Evolutionary conservation across 2,113 vertebrate genomes (phyloP).

Genomic region (Donacobius atricapilla): DNA sequence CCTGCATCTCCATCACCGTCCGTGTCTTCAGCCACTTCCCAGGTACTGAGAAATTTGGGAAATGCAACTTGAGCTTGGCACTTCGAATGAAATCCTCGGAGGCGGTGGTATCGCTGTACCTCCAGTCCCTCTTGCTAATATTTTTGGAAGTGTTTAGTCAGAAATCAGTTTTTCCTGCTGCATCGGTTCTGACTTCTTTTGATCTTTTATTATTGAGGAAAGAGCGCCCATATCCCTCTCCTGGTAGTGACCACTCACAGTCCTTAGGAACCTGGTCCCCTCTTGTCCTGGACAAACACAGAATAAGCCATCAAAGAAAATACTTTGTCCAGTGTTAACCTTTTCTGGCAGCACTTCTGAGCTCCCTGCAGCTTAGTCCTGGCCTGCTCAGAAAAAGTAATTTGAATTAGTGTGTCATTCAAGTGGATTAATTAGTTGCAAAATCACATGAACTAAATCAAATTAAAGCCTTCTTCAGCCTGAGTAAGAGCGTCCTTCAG

Average conservation of each 20-base stretch:
- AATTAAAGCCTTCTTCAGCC: constrained; percentile 5
- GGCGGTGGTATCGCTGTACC: neutral
- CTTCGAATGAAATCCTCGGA: neutral
- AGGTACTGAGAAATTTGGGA: constrained; percentile 73
- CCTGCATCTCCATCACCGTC: constrained; percentile 96
- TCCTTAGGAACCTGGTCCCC: neutral
- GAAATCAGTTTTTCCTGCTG: neutral
- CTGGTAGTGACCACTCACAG: neutral
- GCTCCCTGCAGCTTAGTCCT: neutral
- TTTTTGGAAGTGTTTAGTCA: neutral
- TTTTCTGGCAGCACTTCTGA: neutral
- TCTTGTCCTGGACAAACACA: neutral
- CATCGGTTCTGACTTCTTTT: neutral
- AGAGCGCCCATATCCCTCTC: neutral
- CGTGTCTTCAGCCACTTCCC: constrained; percentile 95
- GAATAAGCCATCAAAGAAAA: neutral
- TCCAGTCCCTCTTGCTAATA: neutral
- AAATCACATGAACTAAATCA: neutral
- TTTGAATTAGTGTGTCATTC: neutral
- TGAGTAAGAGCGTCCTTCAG: neutral
- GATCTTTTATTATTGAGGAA: neutral
- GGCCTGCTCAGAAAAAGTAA: neutral
- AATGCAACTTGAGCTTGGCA: neutral
- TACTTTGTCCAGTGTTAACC: neutral
- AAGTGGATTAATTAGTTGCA: constrained; percentile 10